Conservation (phyloP, 2,113 vertebrate species). For the Isichthys henryi region DNA sequence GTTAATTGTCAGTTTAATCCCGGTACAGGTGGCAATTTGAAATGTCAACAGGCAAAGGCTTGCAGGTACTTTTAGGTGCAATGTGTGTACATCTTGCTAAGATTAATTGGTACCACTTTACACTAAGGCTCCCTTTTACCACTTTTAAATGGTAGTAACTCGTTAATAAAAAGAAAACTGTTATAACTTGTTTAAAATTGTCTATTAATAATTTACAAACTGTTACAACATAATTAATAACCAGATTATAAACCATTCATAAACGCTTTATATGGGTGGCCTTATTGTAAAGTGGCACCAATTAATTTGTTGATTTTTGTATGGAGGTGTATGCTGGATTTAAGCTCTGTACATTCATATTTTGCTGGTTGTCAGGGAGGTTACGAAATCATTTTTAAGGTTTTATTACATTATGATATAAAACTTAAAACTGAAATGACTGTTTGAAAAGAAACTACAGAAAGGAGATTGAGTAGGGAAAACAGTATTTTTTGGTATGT, state of each 20-base stretch:
- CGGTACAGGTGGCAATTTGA: neutral
- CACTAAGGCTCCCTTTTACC: too few species aligned
- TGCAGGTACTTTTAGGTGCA: neutral
- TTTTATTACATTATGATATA: conserved; percentile 14
- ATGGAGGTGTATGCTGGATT: neutral
- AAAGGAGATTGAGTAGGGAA: neutral
- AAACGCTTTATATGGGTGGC: too few species aligned
- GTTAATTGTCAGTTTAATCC: neutral
- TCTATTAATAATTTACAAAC: too few species aligned
- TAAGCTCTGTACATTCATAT: neutral
- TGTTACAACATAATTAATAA: too few species aligned
- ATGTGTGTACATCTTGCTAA: neutral
- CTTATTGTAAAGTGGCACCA: neutral
- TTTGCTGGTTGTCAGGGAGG: neutral
- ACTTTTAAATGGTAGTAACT: too few species aligned
- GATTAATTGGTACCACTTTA: too few species aligned
- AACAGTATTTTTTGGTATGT: neutral
- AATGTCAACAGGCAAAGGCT: neutral
- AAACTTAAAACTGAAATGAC: neutral
- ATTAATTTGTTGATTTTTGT: neutral
- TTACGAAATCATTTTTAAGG: neutral
- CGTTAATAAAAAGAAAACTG: too few species aligned
- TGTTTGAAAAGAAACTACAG: neutral
- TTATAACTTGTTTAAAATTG: too few species aligned
- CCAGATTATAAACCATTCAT: too few species aligned